Base-by-base conservation (phyloP, 1,140 invertebrate genomes). In the Pogonognathellus flavescens region DNA sequence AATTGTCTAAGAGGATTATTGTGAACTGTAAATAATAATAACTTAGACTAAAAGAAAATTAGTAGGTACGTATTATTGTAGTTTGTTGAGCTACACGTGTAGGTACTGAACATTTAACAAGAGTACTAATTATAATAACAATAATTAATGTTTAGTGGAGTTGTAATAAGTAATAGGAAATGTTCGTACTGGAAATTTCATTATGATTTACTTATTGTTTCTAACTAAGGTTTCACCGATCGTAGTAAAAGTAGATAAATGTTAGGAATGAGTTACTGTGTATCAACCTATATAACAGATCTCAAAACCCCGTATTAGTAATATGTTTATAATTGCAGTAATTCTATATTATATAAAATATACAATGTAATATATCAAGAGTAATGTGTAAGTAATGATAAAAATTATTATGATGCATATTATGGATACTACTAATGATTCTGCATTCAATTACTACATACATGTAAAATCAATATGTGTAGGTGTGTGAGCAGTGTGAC, bases 201-300 rank as follows among this genome's bases (percentile, higher is more conserved):
- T 50, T 76, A 49, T 50, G 31, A 76, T 76, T 76, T 76, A 49
- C 70, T 76, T 76, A 76, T 41, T 41, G 31, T 41, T 41, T 41
- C 31, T 3, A 41, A 41, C 31, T 3, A 41, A 41, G 31, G 31
- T 41, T 41, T 41, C 31, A 6, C 31, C 31, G 6, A 41, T 41
- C 6, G 31, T 6, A 76, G 41, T 76, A 76, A 76, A 25, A 49
- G 49, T 76, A 76, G 25, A 66, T 22, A 22, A 25, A 66, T 66
- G 62, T 22, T 57, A 57, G n/a, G 11, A 57, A 76, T 76, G 70
- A 76, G 70, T 76, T 76, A 76, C 70, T 76, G 70, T 41, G 41
- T 76, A 76, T 76, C 70, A 76, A 76, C 31, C 70, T 76, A 76
- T 76, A 76, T 76, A 50, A 49, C 31, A 76, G 70, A 76, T 76